Conservation (phyloP, 2,888 invertebrate genomes). For the Tetranychus truncatus region DNA sequence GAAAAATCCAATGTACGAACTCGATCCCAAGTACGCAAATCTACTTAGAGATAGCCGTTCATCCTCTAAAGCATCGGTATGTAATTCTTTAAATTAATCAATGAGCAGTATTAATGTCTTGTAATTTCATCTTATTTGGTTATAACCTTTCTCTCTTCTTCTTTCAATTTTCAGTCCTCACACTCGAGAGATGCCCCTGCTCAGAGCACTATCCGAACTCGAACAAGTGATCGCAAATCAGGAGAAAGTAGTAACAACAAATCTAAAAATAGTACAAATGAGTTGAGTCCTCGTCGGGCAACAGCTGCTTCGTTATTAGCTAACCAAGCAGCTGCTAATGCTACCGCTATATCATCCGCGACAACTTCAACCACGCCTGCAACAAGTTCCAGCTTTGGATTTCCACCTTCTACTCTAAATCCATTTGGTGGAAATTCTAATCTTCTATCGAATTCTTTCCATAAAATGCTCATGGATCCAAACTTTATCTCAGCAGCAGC, state of each 20-base stretch:
- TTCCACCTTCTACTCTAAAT: slow-evolving; percentile 29
- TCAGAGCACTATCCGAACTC: slow-evolving; percentile 3
- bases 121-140: background rate
- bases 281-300: slow-evolving; percentile 14
- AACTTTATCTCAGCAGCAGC: slow-evolving; percentile 20
- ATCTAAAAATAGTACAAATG: background rate
- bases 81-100: too few species aligned
- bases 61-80: slow-evolving; percentile 22
- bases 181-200: background rate
- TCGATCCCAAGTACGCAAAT: slow-evolving; percentile 91
- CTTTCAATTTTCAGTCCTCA: background rate
- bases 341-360: slow-evolving; percentile 25
- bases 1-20: slow-evolving; percentile 89
- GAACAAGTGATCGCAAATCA: slow-evolving; percentile 12
- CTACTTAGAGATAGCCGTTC: slow-evolving; percentile 40
- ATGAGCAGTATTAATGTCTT: too few species aligned
- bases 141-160: background rate
- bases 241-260: background rate
- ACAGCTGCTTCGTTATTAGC: slow-evolving; percentile 26
- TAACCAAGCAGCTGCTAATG: slow-evolving; percentile 17
- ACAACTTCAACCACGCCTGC: slow-evolving; percentile 30
- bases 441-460: slow-evolving; percentile 32
- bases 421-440: slow-evolving; percentile 29
- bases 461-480: slow-evolving; percentile 29
- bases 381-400: slow-evolving; percentile 27